Conservation (phyloP, 2,113 vertebrate genomes). For the Siniperca knerii region DNA sequence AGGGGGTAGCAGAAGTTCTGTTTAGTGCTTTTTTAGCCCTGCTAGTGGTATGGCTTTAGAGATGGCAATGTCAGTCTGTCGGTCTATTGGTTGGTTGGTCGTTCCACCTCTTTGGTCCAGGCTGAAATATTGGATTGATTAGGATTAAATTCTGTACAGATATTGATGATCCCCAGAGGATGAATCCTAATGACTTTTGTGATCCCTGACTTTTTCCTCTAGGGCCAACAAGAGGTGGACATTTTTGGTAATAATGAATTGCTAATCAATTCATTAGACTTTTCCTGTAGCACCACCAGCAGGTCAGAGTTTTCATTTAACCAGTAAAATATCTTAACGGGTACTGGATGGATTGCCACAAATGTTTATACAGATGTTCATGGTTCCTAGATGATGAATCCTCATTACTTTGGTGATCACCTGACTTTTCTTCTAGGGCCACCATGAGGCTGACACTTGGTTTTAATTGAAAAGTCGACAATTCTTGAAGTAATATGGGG, state of each 20-base stretch:
- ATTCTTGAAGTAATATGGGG: not conserved
- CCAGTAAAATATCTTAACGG: not conserved
- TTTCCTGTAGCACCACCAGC: not conserved
- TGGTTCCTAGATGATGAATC: not conserved
- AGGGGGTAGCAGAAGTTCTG: not conserved
- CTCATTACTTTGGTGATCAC: not conserved
- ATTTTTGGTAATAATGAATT: not conserved
- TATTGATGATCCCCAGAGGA: not conserved
- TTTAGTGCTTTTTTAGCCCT: not conserved
- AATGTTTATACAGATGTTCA: not conserved
- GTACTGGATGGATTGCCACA: not conserved
- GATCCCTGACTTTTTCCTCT: not conserved
- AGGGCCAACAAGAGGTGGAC: not conserved
- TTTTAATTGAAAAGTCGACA: not conserved
- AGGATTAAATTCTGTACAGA: not conserved
- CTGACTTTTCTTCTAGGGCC: too few relatives aligned
- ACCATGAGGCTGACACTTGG: too few relatives aligned
- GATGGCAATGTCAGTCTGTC: too few relatives aligned
- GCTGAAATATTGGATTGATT: not conserved
- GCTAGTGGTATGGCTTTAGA: not conserved
- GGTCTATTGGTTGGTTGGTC: not conserved
- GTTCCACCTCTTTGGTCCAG: not conserved
- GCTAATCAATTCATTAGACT: not conserved
- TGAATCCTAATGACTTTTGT: not conserved
- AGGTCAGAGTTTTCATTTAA: not conserved